phyloP scores from a whole-genome alignment of 2,888 invertebrate genomes.

The Kryphioiulus occultus region DNA sequence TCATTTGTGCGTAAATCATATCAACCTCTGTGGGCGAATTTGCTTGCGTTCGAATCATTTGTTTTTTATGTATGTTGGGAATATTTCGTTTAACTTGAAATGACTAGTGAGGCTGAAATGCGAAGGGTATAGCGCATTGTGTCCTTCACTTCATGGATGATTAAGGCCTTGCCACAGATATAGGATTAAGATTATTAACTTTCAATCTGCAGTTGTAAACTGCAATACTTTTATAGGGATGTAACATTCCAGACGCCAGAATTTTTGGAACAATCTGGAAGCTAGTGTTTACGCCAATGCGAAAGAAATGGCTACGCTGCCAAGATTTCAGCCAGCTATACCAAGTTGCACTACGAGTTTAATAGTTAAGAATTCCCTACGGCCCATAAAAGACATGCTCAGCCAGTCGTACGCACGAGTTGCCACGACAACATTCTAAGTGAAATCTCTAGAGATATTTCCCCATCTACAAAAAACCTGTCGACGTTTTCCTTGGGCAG shows the following conservation, averaged over 20 bases:
- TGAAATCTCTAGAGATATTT: slow-evolving; percentile 17
- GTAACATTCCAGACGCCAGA: background rate
- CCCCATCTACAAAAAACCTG: slow-evolving; percentile 43
- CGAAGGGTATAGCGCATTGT: background rate
- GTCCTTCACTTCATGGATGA: background rate
- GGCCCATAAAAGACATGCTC: background rate
- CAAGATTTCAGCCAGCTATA: background rate
- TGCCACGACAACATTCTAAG: background rate
- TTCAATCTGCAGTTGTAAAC: too few relatives aligned
- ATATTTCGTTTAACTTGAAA: background rate
- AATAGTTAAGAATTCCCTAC: slow-evolving; percentile 4
- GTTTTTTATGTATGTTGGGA: background rate
- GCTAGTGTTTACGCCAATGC: background rate
- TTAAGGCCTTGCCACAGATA: background rate
- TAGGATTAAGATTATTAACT: too few relatives aligned
- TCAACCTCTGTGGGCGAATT: background rate
- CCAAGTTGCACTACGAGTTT: background rate
- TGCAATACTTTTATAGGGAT: too few relatives aligned
- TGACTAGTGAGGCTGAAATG: background rate
- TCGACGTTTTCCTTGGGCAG: slow-evolving; percentile 8
- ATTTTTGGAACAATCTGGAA: background rate
- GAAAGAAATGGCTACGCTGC: background rate
- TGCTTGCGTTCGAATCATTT: background rate
- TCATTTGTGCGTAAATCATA: background rate
- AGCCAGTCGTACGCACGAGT: background rate